Conservation (phyloP, 2,888 invertebrate genomes). For the Gisinianus flammeolus region DNA sequence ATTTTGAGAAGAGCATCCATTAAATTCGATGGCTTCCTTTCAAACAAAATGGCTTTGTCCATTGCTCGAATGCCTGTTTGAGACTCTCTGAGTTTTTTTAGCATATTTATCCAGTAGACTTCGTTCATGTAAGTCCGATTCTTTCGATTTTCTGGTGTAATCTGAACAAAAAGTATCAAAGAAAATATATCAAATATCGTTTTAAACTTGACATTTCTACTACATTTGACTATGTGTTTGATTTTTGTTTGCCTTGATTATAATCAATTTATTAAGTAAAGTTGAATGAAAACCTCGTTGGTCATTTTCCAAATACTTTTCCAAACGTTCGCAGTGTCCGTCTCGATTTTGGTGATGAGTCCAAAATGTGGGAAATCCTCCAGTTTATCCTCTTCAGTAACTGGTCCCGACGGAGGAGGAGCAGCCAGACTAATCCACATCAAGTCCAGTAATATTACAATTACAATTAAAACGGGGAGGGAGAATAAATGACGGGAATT, state of each 20-base stretch:
- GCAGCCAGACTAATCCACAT: neutral
- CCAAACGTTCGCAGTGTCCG: neutral
- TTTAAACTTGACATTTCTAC: neutral
- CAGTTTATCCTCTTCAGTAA: neutral
- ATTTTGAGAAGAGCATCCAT: constrained; percentile 40
- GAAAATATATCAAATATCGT: neutral
- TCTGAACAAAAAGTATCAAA: neutral
- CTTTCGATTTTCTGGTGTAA: neutral
- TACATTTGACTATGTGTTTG: neutral
- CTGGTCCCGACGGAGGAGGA: neutral
- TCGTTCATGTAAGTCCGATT: constrained; percentile 27
- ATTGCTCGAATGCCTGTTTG: constrained; percentile 26
- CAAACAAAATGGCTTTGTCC: constrained; percentile 37
- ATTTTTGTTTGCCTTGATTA: neutral
- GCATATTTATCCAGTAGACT: constrained; percentile 25
- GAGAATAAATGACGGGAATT: too few species aligned
- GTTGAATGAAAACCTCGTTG: neutral
- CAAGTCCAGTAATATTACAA: too few species aligned
- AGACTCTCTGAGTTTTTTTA: neutral
- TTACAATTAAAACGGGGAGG: too few species aligned
- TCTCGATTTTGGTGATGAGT: constrained; percentile 11
- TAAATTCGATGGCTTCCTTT: constrained; percentile 38
- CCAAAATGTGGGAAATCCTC: constrained; percentile 32
- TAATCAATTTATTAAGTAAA: neutral
- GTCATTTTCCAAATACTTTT: constrained; percentile 22